These are phyloP conservation scores for Calcarius lapponicus DNA, from an alignment of 2,797 vertebrate genomes.

Conservation along the genomic window DNA sequence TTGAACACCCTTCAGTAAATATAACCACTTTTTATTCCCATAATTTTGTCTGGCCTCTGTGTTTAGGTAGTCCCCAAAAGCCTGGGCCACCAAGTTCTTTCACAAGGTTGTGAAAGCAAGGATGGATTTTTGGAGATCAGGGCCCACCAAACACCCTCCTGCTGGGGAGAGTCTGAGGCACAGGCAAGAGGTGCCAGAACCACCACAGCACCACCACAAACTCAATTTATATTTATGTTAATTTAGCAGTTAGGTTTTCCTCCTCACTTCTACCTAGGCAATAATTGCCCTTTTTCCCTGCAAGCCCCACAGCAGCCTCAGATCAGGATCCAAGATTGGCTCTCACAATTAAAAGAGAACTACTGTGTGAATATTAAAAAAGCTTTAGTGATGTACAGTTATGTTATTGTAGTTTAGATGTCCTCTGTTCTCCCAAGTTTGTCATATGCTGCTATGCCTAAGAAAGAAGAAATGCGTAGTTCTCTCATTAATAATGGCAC, in stretches of 20 bases:
- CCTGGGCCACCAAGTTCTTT: neutral
- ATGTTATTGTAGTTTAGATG: no score
- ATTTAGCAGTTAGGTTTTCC: neutral
- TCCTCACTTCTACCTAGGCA: neutral
- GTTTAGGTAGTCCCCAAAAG: neutral
- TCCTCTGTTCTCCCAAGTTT: neutral
- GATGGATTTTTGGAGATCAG: neutral
- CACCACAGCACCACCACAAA: neutral
- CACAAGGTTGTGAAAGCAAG: no score
- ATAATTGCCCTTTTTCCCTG: neutral
- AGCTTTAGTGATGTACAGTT: no score
- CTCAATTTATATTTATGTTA: rapidly evolving
- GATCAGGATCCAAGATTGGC: neutral
- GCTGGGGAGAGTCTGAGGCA: neutral
- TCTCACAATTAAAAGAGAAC: no score
- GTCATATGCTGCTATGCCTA: no score
- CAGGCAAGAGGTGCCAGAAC: neutral
- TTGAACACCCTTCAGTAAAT: neutral
- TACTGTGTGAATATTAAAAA: no score
- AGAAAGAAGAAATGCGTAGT: no score
- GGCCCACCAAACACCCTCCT: neutral
- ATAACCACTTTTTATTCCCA: neutral
- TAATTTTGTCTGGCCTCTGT: neutral
- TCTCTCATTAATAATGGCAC: no score
- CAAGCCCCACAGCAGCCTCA: neutral